Evolutionary conservation across 2,888 invertebrate species (phyloP).

Genomic region (Falcaria lacertinaria): DNA sequence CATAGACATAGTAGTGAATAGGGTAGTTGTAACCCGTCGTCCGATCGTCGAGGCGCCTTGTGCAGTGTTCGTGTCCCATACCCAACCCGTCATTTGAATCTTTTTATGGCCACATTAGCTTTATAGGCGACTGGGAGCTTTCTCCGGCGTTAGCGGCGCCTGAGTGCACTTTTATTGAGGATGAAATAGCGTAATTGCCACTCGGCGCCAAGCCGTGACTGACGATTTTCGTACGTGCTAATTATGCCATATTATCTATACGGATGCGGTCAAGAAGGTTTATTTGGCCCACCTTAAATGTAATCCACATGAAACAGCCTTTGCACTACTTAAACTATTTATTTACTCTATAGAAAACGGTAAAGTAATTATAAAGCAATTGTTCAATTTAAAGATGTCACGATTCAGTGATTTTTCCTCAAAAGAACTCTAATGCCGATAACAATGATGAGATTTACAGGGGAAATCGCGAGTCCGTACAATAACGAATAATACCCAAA

Average conservation of each 20-base stretch:
- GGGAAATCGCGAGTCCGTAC: constrained; percentile 25
- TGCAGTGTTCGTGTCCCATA: constrained; percentile 15
- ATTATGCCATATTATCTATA: constrained; percentile 52
- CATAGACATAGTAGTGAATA: too few species aligned
- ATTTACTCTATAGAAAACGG: too few species aligned
- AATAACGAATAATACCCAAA: constrained; percentile 37
- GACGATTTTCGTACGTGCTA: constrained; percentile 67
- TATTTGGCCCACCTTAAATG: constrained; percentile 22
- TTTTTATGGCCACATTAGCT: constrained; percentile 73
- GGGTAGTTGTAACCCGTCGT: too few species aligned
- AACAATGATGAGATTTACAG: constrained; percentile 28
- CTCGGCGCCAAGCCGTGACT: constrained; percentile 65
- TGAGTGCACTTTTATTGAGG: constrained; percentile 75
- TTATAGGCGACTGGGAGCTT: constrained; percentile 65
- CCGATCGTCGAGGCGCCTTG: background rate
- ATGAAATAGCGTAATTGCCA: constrained; percentile 74
- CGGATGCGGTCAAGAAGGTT: constrained; percentile 27
- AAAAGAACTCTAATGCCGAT: constrained; percentile 4
- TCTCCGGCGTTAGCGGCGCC: constrained; percentile 57
- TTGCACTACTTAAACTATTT: too few species aligned
- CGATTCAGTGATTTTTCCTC: background rate
- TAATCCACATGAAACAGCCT: background rate
- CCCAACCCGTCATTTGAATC: constrained; percentile 63
- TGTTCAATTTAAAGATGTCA: too few species aligned
- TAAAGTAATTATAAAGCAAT: too few species aligned